Conservation (phyloP, 2,797 vertebrate species). For the Gymnopithys bicolor region DNA sequence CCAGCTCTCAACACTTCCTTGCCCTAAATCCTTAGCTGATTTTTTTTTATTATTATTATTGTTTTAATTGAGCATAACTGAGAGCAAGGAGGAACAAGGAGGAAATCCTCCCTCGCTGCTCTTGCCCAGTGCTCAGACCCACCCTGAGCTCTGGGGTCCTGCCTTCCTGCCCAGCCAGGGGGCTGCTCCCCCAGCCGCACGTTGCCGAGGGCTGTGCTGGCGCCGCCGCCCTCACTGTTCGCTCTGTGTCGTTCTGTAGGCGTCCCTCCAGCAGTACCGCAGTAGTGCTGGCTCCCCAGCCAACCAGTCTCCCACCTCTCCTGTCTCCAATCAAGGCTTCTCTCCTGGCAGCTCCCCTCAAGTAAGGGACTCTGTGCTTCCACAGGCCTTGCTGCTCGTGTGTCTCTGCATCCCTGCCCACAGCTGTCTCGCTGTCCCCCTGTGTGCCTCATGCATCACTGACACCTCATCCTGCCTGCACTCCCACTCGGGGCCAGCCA, state of each 20-base stretch:
- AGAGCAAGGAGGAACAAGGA: neutral
- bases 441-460: constrained; percentile 75
- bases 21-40: neutral
- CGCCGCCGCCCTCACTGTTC: no score
- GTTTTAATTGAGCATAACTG: neutral
- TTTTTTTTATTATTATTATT: neutral
- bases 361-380: constrained; percentile 87
- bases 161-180: no score
- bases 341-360: constrained; percentile 98
- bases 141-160: neutral
- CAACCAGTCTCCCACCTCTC: constrained; percentile 99
- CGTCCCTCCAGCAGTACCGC: constrained; percentile 97
- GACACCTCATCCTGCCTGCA: constrained; percentile 45
- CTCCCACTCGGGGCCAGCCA: neutral
- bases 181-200: neutral
- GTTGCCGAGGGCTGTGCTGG: no score
- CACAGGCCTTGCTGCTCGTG: constrained; percentile 48
- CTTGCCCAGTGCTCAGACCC: neutral
- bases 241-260: constrained; percentile 83
- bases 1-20: neutral
- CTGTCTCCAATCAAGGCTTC: constrained; percentile 99
- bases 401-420: constrained; percentile 61
- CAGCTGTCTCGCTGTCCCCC: constrained; percentile 43
- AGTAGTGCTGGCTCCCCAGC: constrained; percentile 96
- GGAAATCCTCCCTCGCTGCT: neutral